Percentiles rank a stretch among this genome's conserved stretches.
These are phyloP conservation scores for Cinara cedri DNA, from an alignment of 2,888 invertebrate species.

Conservation along the genomic window DNA sequence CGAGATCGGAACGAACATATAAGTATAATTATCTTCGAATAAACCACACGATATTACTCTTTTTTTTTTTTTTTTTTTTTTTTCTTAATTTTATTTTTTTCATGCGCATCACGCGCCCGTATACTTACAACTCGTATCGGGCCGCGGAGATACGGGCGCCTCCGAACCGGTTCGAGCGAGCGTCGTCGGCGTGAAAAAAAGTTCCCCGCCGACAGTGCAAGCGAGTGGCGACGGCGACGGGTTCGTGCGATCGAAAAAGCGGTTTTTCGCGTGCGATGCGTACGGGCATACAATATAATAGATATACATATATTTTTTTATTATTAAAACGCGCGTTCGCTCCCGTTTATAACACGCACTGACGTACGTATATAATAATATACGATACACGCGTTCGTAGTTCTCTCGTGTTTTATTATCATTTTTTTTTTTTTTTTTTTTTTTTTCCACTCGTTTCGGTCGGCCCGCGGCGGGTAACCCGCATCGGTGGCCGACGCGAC, in stretches of 20 bases:
- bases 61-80: too few species aligned
- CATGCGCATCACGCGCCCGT: too few species aligned
- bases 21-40: too few species aligned
- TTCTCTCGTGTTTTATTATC: not conserved
- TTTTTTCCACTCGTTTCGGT: not conserved
- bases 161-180: not conserved
- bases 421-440: not conserved
- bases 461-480: slow-evolving; percentile 4
- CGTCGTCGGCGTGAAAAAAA: not conserved
- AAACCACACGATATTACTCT: too few species aligned
- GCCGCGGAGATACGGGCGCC: not conserved
- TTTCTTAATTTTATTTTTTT: too few species aligned
- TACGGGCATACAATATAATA: not conserved
- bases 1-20: too few species aligned
- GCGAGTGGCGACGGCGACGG: too few species aligned
- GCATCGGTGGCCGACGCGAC: not conserved
- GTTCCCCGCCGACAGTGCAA: not conserved
- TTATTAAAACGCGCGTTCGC: not conserved
- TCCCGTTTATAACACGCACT: not conserved
- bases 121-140: not conserved
- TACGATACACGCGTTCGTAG: not conserved
- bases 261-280: not conserved
- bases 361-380: not conserved
- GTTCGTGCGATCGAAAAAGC: too few species aligned
- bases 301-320: not conserved